Percentiles rank a stretch among this genome's conserved stretches.
Conservation (phyloP, 2,797 vertebrate genomes). For the Okamejei kenojei region DNA sequence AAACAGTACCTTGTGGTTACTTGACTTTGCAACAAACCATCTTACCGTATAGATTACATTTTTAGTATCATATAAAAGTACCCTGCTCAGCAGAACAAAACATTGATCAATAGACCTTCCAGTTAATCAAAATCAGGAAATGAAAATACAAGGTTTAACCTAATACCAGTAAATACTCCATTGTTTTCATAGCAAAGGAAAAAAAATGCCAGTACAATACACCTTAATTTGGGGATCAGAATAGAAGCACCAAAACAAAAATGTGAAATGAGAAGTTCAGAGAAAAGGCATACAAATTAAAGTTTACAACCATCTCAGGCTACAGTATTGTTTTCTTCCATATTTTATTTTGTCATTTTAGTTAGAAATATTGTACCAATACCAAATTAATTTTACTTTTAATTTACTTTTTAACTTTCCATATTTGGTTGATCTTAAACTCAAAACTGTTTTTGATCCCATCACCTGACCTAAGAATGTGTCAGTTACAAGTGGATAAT, state of each 20-base stretch:
- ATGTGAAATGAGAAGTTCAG: background rate
- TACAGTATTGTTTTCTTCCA: background rate
- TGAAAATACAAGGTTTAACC: background rate
- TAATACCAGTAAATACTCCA: background rate
- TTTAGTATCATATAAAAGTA: background rate
- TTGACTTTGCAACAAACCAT: constrained; percentile 11
- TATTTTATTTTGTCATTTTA: background rate
- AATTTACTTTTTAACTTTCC: background rate
- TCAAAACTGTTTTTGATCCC: constrained; percentile 4
- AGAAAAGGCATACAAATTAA: background rate
- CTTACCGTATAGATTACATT: background rate
- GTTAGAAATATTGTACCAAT: constrained; percentile 4
- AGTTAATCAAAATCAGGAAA: constrained; percentile 8
- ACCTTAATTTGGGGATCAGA: background rate
- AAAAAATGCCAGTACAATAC: background rate
- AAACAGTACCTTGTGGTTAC: background rate
- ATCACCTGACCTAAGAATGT: background rate
- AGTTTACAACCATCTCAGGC: background rate
- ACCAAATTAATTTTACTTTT: background rate
- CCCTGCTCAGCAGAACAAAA: background rate
- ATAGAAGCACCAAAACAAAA: background rate
- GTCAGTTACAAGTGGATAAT: background rate
- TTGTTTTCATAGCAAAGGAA: background rate
- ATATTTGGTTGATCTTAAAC: background rate
- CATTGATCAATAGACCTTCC: background rate